Base-by-base conservation (phyloP, 2,888 invertebrate species). In the Polyommatus iphigenia region DNA sequence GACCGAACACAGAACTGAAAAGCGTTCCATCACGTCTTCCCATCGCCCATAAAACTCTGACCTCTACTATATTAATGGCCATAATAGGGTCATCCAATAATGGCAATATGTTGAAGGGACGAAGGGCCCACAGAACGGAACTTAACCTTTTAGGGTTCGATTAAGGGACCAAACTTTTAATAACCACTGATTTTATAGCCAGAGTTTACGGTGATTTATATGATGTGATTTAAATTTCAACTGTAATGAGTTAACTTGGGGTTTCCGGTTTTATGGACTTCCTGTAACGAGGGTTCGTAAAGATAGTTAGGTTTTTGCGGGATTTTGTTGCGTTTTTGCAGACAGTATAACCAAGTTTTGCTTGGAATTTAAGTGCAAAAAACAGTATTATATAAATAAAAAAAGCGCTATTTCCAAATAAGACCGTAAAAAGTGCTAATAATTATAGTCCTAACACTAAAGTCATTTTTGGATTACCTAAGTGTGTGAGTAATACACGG, bases 121-220 rank as follows among this genome's bases (percentile, higher is more conserved):
- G 91, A 91, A 87, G 90, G 89, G 87, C 82, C 84, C 82, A 89
- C 89, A 83, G 88, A 88, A 90, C 90, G 87, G 89, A 88, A 84
- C 88, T 89, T 88, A 86, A 86, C 87, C 87, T 88, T 85, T 84
- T 57, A 46, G 41, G 77, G 80, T 84, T 85, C 83, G 78, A 91
- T 92, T 91, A 91, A 87, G 89, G 90, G 89, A 84, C 79, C 84
- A 90, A 91, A 92, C 87, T 91, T 91, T 90, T 91, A 92, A 91
- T 91, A 91, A 91, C 89, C 85, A 85, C 85, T 85, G 84, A 86
- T 89, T 88, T 90, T 88, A 89, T 89, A 85, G 84, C 84, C 76
- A 77, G 54, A 77, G 67, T 73, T 72, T 79, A 76, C 62, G 76
- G 76, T 80, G 80, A 81, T 80, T 81, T 81, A 80, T 81, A 79